A percentile compares a stretch with the other conserved stretches of the same genome.
Evolutionary conservation across 2,797 vertebrate species (phyloP).

Genomic region (Sciurus carolinensis): DNA sequence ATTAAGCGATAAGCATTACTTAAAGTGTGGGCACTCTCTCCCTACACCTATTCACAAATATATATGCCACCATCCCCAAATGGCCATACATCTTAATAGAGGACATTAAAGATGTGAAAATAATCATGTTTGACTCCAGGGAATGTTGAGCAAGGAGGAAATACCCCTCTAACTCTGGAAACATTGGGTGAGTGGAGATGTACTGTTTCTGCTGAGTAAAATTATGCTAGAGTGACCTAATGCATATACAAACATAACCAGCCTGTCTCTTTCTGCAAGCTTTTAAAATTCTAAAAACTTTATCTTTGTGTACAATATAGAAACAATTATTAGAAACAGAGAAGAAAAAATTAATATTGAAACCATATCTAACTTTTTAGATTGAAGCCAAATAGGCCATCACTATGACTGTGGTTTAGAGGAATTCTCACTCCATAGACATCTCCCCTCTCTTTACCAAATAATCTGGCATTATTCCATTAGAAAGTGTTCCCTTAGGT

Average conservation of each 20-base stretch:
- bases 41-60: background rate
- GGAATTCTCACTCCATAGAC: slow-evolving; percentile 28
- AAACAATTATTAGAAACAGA: background rate
- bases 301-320: background rate
- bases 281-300: slow-evolving; percentile 33
- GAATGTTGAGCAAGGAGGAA: background rate
- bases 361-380: slow-evolving; percentile 20
- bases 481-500: slow-evolving; percentile 9
- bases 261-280: background rate
- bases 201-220: background rate
- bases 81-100: background rate
- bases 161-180: background rate
- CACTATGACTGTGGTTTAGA: background rate
- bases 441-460: background rate
- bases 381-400: background rate
- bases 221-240: background rate
- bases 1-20: background rate
- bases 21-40: background rate
- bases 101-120: background rate
- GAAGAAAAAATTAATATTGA: slow-evolving; percentile 8
- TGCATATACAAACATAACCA: background rate
- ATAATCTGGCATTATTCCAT: background rate
- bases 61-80: background rate
- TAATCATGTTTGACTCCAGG: background rate
- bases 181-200: background rate